phyloP scores from a whole-genome alignment of 1,140 invertebrate genomes.

The Bombus pascuorum region DNA sequence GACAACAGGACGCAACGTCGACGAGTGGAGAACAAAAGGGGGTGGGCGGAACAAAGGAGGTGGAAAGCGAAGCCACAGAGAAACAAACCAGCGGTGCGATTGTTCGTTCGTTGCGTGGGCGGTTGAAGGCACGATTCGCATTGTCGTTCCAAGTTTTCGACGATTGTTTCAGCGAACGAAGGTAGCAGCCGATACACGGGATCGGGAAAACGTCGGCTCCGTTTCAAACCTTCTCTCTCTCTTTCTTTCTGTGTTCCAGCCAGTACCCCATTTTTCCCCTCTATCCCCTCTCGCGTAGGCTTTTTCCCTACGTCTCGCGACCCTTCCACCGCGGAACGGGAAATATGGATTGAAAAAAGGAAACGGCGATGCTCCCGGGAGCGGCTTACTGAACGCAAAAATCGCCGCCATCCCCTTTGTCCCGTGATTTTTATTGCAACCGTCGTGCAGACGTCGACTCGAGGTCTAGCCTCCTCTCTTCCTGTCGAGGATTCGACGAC shows the following conservation, averaged over 20 bases:
- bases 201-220: slow-evolving; percentile 35
- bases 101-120: slow-evolving; percentile 29
- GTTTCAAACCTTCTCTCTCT: slow-evolving; percentile 5
- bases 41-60: slow-evolving; percentile 18
- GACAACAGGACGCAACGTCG: too few relatives aligned
- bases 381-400: slow-evolving; percentile 25
- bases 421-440: slow-evolving; percentile 15
- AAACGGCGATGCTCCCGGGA: neutral
- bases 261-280: too few relatives aligned
- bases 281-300: neutral
- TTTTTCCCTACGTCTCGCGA: neutral
- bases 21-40: neutral
- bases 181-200: slow-evolving; percentile 36
- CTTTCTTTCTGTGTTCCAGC: neutral
- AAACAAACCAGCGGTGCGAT: slow-evolving; percentile 21
- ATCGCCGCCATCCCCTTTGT: slow-evolving; percentile 19
- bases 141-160: slow-evolving; percentile 51
- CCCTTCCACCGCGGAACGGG: neutral
- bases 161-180: slow-evolving; percentile 48
- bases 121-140: slow-evolving; percentile 11
- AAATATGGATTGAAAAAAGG: slow-evolving; percentile 22
- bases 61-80: neutral
- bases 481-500: neutral
- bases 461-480: neutral
- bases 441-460: neutral